Conservation (phyloP, 2,797 vertebrate genomes). For the Tenualosa thibaudeaui region DNA sequence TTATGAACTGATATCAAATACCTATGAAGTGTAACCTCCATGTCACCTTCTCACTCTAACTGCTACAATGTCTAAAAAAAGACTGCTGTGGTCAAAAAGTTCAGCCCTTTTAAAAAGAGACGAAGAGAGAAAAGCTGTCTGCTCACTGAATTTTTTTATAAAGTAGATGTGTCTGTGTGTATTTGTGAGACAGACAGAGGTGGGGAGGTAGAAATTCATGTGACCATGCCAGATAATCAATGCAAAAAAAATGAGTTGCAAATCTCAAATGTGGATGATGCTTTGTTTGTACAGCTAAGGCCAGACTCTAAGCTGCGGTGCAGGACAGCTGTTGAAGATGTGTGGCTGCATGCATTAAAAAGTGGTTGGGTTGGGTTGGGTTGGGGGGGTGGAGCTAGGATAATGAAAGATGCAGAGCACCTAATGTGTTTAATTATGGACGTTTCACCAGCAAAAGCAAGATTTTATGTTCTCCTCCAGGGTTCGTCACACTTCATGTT, state of each 20-base stretch:
- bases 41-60: background rate
- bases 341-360: constrained; percentile 42
- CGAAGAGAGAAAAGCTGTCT: background rate
- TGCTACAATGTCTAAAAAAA: background rate
- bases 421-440: constrained; percentile 45
- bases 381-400: background rate
- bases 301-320: background rate
- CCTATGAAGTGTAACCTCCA: background rate
- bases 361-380: too few relatives aligned
- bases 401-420: constrained; percentile 46
- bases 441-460: constrained; percentile 42
- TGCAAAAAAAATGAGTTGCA: background rate
- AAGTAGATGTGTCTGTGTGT: too few relatives aligned
- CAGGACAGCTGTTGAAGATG: constrained; percentile 38
- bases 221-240: background rate
- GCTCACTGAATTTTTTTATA: background rate
- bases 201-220: background rate
- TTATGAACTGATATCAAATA: background rate
- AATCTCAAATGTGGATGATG: background rate
- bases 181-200: background rate
- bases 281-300: background rate
- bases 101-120: background rate
- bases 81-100: background rate
- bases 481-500: background rate
- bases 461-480: constrained; percentile 33